These are phyloP conservation scores for Thryonomys swinderianus DNA, from an alignment of 2,113 vertebrate species.

Conservation along the genomic window DNA sequence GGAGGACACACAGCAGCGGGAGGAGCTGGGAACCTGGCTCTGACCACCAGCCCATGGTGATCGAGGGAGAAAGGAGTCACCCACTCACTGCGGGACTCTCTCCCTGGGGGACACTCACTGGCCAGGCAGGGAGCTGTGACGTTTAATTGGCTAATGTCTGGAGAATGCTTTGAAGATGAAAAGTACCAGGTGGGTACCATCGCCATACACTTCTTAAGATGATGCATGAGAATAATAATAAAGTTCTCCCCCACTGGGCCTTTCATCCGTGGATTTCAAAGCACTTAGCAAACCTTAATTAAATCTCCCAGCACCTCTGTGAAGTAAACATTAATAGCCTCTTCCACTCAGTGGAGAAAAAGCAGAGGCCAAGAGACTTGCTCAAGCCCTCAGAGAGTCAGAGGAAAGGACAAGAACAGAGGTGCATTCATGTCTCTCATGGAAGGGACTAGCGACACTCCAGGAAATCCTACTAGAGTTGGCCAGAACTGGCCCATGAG, in stretches of 20 bases:
- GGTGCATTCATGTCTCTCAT: rapidly evolving
- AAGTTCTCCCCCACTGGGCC: conserved; percentile 77
- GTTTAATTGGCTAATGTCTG: conserved; percentile 76
- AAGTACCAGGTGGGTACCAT: conserved; percentile 77
- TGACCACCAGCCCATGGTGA: neutral
- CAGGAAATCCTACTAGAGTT: neutral
- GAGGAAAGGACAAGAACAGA: neutral
- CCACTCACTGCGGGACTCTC: neutral
- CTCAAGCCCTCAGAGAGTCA: conserved; percentile 55
- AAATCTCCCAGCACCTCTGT: conserved; percentile 76
- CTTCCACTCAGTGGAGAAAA: conserved; percentile 54
- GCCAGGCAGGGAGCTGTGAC: conserved; percentile 58
- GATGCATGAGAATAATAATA: conserved; percentile 76
- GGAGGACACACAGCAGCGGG: neutral
- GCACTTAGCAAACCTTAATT: conserved; percentile 79
- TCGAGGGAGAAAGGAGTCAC: neutral
- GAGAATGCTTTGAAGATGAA: conserved; percentile 81
- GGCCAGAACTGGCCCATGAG: neutral
- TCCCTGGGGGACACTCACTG: conserved; percentile 67
- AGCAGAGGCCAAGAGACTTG: conserved; percentile 40
- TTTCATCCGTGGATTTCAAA: conserved; percentile 82
- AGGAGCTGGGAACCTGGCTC: neutral
- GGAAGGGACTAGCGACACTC: rapidly evolving
- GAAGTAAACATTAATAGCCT: conserved; percentile 78
- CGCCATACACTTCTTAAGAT: conserved; percentile 74